Evolutionary conservation across 2,113 vertebrate species (phyloP), one percentile per base, ranked within the genome.

Genomic region (Saccopteryx bilineata): DNA sequence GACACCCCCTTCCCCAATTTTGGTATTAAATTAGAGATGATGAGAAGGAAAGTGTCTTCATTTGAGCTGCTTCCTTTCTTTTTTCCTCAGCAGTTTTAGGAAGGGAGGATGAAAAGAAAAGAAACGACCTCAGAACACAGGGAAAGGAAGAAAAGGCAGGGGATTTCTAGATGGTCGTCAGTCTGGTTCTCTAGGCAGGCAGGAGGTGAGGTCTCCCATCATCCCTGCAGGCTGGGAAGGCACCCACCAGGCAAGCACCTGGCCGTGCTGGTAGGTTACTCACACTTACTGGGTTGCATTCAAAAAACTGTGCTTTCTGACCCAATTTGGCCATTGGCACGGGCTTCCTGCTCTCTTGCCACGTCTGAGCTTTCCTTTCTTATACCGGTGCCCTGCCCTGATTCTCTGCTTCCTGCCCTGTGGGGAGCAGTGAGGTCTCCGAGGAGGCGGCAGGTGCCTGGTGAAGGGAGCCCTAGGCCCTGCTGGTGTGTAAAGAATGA

Each of bases 291-390:
- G 91, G 84, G 84, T 87, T 74, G 63, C 83, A 93, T 91, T 82
- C 90, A 90, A 91, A 94, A 94, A 65, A 2, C 33, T 48, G 7
- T 54, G 96, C 66, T 83, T 68, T 92, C 75, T 92, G 92, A 92
- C 96, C 87, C 87, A 95, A 1, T 94, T 79, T 95, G 65, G 82
- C 74, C 13, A 0, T 9, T 17, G 50, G 69, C 74, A 54, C 1
- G 0, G 31, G 74, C 66, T 66, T 69, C 58, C 39, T 5, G n/a
- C 39, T 28, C 85, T 92, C 87, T 46, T 6, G 58, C 82, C 21
- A 69, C 2, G 12, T 87, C 82, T 84, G 78, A 26, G 82, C 68
- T 48, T 84, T 54, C 83, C 54, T 33, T 93, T 93, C 52, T 84
- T 24, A 14, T 19, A 58, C 92, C 39, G n/a, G 8, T 90, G 7